Base-by-base conservation (phyloP, 2,113 vertebrate species). In the Amia ocellicauda region DNA sequence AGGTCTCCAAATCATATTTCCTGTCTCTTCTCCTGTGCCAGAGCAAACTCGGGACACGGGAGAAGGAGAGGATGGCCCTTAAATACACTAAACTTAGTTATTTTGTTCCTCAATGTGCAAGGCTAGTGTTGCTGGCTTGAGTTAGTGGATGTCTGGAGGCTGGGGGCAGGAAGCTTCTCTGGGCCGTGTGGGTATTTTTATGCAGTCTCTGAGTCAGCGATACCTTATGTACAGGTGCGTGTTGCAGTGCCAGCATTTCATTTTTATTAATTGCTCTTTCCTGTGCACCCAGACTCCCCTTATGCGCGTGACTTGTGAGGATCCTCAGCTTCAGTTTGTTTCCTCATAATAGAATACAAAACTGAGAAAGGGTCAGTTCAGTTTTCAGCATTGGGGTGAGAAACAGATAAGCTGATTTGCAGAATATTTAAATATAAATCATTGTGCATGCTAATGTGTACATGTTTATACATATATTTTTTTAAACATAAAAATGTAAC, bases 231-330 rank as follows among this genome's bases (percentile, higher is more conserved):
- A 83, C 85, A 86, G 84, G 85, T 87, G 85, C 67, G 64, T 72
- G 45, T 60, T 84, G 77, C 80, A 76, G 79, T 64, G 77, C 78
- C 82, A 84, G 84, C 80, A 85, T 73, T 85, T 85, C 82, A 80
- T 83, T 73, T 78, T 82, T 85, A 88, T 88, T 83, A 86, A 88
- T 87, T 79, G 78, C 78, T 76, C 67, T 69, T 82, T 81, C 77
- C 78, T 80, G 73, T 45, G 58, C 27, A 43, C 50, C 62, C 59
- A 27, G 23, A 27, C 29, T n/a, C 13, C 52, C 54, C 60, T 36
- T 53, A 23, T 45, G 58, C 51, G 55, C 45, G 55, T 51, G 56
- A 58, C 64, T 66, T 42, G 52, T 50, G 20, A 58, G 64, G 58
- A 59, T 59, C 19, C 56, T 58, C 40, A 43, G 23, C 42, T 66